phyloP scores from a whole-genome alignment of 2,113 vertebrate species.

The Athene cunicularia region DNA sequence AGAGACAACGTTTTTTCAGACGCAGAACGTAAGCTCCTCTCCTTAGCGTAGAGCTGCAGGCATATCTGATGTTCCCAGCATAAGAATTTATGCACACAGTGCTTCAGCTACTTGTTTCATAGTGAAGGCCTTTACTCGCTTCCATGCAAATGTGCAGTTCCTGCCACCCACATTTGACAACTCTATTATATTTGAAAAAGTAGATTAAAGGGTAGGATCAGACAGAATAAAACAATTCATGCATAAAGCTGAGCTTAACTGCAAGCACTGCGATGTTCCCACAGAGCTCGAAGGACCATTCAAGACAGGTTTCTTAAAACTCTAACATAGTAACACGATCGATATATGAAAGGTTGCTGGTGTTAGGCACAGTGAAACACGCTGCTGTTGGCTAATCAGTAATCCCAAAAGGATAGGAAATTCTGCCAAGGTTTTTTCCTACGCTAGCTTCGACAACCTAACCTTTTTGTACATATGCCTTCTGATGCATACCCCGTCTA shows the following conservation, averaged over 20 bases:
- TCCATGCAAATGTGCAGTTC: conserved; percentile 18
- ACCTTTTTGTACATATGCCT: not conserved
- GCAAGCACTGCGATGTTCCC: not conserved
- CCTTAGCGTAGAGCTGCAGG: not conserved
- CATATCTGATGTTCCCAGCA: not conserved
- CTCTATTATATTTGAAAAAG: not conserved
- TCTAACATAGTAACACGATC: not conserved
- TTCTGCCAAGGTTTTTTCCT: not conserved
- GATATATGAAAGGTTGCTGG: not conserved
- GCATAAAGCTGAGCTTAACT: not conserved
- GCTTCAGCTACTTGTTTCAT: not conserved
- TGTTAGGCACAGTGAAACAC: not conserved
- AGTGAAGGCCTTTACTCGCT: not conserved
- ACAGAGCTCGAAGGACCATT: not conserved
- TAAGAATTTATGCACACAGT: not conserved
- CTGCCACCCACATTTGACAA: conserved; percentile 24
- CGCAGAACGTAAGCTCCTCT: not conserved
- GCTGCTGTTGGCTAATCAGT: not conserved
- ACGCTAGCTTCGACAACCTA: not conserved
- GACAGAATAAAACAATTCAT: conserved; percentile 25
- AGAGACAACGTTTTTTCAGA: not conserved
- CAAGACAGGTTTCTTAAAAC: not conserved
- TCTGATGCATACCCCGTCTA: not conserved
- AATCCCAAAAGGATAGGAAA: not conserved
- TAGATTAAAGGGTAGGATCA: conserved; percentile 44